These are phyloP conservation scores for Hypotaenidia okinawae DNA, from an alignment of 2,797 vertebrate species.

Conservation along the genomic window DNA sequence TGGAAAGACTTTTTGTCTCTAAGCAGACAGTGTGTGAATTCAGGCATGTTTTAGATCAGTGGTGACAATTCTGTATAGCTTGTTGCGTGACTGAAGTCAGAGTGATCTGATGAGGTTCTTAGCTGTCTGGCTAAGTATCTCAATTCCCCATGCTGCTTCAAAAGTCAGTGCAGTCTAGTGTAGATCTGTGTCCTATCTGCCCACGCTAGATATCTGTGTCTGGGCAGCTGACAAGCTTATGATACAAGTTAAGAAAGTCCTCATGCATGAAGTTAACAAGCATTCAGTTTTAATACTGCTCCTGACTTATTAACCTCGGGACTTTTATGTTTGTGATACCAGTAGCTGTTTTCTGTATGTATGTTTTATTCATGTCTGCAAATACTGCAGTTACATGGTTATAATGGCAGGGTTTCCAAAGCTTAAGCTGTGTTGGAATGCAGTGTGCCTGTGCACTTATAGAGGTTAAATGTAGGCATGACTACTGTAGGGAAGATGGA, in stretches of 20 bases:
- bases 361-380: neutral
- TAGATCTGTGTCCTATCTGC: neutral
- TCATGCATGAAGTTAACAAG: neutral
- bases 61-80: neutral
- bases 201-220: neutral
- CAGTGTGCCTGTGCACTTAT: neutral
- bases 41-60: neutral
- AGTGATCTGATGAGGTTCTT: neutral
- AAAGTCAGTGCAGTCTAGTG: neutral
- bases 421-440: neutral
- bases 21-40: neutral
- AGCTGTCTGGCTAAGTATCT: neutral
- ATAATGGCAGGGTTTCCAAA: neutral
- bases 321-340: neutral
- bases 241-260: neutral
- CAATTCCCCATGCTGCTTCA: neutral
- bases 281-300: neutral
- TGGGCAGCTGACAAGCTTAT: neutral
- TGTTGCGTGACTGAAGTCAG: neutral
- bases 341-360: neutral
- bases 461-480: neutral
- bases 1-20: neutral
- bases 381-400: neutral
- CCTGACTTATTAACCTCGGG: neutral
- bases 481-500: neutral